Base-by-base conservation (phyloP, 2,888 invertebrate species). In the Monochamus alternatus region DNA sequence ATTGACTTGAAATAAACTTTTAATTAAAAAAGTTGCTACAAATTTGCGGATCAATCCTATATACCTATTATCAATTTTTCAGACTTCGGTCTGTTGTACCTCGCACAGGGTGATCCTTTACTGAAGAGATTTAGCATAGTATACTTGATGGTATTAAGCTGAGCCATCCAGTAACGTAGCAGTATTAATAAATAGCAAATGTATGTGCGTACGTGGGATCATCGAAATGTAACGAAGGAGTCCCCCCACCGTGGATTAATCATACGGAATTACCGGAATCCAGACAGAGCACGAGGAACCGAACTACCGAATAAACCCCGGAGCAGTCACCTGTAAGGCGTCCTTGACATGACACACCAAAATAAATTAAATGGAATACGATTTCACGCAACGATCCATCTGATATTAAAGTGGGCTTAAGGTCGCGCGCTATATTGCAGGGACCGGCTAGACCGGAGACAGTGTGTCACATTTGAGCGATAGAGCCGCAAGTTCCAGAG, bases 401-500 rank as follows among this genome's bases (percentile, higher is more conserved):
- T 58, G 68, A 68, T 68, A 68, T 68, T 68, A 58, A 58, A 68
- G 68, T 43, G 43, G 58, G 59, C 68, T 68, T 68, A 52, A 58
- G 68, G 68, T 44, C 59, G 68, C 32, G 38, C 58, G 70, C 38
- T 30, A 9, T 70, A 43, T 32, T 32, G 62, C 59, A 63, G n/a
- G 43, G 62, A 30, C 62, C 65, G n/a, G 73, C 75, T 63, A 38
- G 60, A 69, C 73, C 74, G 74, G 71, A 74, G 73, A 71, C 74
- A 69, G 73, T 47, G 55, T 76, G 76, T 76, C 76, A 74, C 71
- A 71, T 74, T 76, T 76, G 76, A 76, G 73, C 69, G 76, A 76
- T 74, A 73, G 76, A 63, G 76, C 71, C 69, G 73, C 77, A 73
- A 75, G 75, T 76, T 78, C 73, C 76, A 64, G 77, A 74, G 75